Percentiles rank a stretch among this genome's conserved stretches.
Evolutionary conservation across 2,888 invertebrate species (phyloP).

Genomic region (Neoscelio sp.): DNA sequence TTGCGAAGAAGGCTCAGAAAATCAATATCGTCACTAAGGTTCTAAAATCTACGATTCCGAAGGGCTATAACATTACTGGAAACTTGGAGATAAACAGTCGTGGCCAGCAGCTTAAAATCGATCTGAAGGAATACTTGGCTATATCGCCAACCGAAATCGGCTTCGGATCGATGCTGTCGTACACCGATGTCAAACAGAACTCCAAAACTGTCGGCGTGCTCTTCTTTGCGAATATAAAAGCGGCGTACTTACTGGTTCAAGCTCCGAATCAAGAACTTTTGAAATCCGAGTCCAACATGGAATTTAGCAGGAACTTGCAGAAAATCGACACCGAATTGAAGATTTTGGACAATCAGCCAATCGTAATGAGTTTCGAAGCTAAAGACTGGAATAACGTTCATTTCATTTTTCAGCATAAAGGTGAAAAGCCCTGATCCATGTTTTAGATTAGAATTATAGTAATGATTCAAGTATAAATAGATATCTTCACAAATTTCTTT

Average conservation of each 20-base stretch:
- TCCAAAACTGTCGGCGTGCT: constrained; percentile 74
- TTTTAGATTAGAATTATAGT: too few species aligned
- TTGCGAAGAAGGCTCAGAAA: constrained; percentile 85
- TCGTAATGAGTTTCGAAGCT: constrained; percentile 83
- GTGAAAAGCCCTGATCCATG: constrained; percentile 83
- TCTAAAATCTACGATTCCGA: constrained; percentile 68
- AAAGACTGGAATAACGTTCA: constrained; percentile 86
- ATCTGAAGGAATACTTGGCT: constrained; percentile 79
- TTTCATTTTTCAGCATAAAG: constrained; percentile 84
- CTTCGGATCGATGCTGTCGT: constrained; percentile 75
- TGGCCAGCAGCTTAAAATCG: constrained; percentile 81
- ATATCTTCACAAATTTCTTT: too few species aligned
- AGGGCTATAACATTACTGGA: constrained; percentile 83
- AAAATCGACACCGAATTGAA: constrained; percentile 84
- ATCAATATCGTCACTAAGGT: constrained; percentile 82
- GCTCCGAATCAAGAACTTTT: constrained; percentile 84
- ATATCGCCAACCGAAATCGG: constrained; percentile 78
- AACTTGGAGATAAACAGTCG: constrained; percentile 83
- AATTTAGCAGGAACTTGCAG: constrained; percentile 84
- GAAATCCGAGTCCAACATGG: constrained; percentile 84
- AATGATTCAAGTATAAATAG: too few species aligned
- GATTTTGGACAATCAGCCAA: constrained; percentile 84
- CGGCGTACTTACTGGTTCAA: constrained; percentile 75
- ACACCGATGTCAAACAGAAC: constrained; percentile 81
- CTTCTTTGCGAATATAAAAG: constrained; percentile 69